Evolutionary conservation across 2,113 vertebrate genomes (phyloP).

Genomic region (Hiodon tergisus): DNA sequence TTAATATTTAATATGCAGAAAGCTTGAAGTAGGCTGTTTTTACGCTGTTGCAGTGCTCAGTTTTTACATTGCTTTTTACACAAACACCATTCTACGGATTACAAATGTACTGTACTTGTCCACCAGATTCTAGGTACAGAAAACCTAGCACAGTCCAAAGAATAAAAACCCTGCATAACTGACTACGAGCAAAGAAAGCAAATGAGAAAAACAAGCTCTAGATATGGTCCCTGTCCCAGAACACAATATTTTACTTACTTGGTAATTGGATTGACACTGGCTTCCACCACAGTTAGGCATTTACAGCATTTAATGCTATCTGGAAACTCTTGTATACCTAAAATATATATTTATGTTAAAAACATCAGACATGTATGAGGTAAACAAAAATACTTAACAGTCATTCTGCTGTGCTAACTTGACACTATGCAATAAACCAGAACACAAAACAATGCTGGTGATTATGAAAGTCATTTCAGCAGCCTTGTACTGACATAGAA

Average conservation of each 20-base stretch:
- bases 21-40: background rate
- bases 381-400: background rate
- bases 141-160: too few species aligned
- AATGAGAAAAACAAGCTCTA: background rate
- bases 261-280: slow-evolving; percentile 97
- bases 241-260: slow-evolving; percentile 75
- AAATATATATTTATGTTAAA: slow-evolving; percentile 24
- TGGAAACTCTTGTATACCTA: slow-evolving; percentile 98
- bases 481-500: background rate
- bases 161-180: too few species aligned
- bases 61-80: slow-evolving; percentile 4
- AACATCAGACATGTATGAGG: slow-evolving; percentile 4
- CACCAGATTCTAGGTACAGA: too few species aligned
- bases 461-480: background rate
- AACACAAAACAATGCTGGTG: background rate
- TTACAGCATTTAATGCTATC: slow-evolving; percentile 99
- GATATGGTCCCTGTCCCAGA: background rate
- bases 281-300: slow-evolving; percentile 95
- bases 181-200: too few species aligned
- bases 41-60: slow-evolving; percentile 4
- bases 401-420: background rate
- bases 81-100: too few species aligned
- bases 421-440: background rate
- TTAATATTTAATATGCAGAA: slow-evolving; percentile 9
- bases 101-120: too few species aligned